Percentiles rank a stretch among this genome's conserved stretches.
Evolutionary conservation across 2,888 invertebrate species (phyloP).

Genomic region (Dioctria linearis): DNA sequence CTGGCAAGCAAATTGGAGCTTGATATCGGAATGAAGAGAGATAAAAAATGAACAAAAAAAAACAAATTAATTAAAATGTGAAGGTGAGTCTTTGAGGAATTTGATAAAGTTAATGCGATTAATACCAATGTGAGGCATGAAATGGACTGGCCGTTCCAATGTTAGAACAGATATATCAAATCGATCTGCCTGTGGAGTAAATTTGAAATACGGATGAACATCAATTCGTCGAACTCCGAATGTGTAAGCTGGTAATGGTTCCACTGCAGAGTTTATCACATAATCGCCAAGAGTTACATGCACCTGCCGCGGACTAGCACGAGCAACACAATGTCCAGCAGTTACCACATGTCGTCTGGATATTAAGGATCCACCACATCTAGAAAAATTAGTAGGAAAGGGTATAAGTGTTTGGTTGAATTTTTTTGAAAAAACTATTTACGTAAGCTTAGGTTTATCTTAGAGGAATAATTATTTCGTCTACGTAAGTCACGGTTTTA

Average conservation of each 20-base stretch:
- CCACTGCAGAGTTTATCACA: constrained; percentile 93
- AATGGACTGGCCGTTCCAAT: constrained; percentile 90
- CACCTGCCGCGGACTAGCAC: constrained; percentile 91
- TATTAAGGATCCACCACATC: constrained; percentile 93
- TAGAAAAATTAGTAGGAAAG: constrained; percentile 67
- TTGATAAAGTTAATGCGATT: neutral
- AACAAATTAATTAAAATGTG: neutral
- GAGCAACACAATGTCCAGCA: constrained; percentile 94
- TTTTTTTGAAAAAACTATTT: neutral
- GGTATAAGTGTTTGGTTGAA: neutral
- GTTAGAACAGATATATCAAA: constrained; percentile 93
- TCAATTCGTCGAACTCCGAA: constrained; percentile 93
- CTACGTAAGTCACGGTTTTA: too few species aligned
- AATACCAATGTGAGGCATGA: constrained; percentile 86
- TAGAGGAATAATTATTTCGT: too few species aligned
- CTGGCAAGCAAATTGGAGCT: constrained; percentile 92
- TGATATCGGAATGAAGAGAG: constrained; percentile 53
- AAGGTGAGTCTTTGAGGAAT: neutral
- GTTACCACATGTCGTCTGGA: constrained; percentile 93
- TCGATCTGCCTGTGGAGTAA: constrained; percentile 92
- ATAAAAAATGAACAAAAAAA: constrained; percentile 9
- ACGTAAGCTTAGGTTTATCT: too few species aligned
- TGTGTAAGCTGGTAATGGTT: constrained; percentile 91
- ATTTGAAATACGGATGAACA: constrained; percentile 93
- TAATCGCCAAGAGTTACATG: constrained; percentile 91